A percentile compares a stretch with the other conserved stretches of the same genome.
These are phyloP conservation scores for Allolobophora icterica DNA, from an alignment of 2,888 invertebrate species.

Conservation along the genomic window DNA sequence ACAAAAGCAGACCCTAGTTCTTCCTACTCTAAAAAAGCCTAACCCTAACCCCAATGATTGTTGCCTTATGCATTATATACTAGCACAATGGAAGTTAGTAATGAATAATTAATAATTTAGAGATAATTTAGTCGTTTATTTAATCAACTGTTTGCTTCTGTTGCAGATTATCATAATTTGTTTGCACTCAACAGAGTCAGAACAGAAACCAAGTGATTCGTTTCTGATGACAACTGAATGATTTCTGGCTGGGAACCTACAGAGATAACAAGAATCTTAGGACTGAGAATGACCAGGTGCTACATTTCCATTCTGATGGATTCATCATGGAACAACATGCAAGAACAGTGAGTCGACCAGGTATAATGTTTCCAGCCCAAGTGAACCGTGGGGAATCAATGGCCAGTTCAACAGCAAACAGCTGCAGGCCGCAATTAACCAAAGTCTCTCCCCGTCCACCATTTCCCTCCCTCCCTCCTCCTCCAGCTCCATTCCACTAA, in stretches of 20 bases:
- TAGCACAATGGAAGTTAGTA: no score
- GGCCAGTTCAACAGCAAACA: conserved; percentile 2
- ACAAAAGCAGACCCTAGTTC: no score
- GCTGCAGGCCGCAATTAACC: conserved; percentile 7
- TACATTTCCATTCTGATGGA: background rate
- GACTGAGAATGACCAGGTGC: conserved; percentile 14
- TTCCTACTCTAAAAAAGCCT: no score
- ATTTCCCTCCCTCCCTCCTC: background rate
- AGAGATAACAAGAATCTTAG: background rate
- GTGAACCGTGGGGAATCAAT: background rate
- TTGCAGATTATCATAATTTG: background rate
- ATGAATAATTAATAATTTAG: no score
- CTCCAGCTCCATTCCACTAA: background rate
- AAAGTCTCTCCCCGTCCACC: background rate
- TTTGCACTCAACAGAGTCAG: background rate
- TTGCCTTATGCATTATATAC: no score
- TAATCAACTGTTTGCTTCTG: background rate
- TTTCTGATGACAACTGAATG: background rate
- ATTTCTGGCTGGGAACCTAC: background rate
- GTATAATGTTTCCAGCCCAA: background rate
- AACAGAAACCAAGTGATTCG: background rate
- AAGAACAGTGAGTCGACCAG: conserved; percentile 6
- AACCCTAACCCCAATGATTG: no score
- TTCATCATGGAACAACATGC: background rate
- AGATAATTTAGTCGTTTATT: background rate